These are phyloP conservation scores for Petrocephalus sullivani DNA, from an alignment of 2,797 vertebrate genomes.

Conservation along the genomic window DNA sequence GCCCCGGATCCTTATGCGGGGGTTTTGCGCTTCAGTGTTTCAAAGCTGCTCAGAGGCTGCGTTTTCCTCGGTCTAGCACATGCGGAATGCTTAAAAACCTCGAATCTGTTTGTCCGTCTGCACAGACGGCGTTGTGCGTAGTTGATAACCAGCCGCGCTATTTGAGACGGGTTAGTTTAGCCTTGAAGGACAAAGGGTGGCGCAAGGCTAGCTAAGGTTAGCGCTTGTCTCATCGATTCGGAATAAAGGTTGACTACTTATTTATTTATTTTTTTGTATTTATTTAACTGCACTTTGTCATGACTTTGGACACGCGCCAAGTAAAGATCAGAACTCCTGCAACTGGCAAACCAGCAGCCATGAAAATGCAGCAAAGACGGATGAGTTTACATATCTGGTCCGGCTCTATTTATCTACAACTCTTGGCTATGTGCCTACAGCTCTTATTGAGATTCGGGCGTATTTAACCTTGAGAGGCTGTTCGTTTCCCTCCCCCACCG, in stretches of 20 bases:
- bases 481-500: constrained; percentile 5
- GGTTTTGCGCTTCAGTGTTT: background rate
- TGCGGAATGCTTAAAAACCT: background rate
- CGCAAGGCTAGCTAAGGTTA: constrained; percentile 1
- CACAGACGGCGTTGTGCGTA: background rate
- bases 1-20: background rate
- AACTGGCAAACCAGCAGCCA: constrained; percentile 45
- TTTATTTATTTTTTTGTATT: background rate
- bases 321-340: constrained; percentile 38
- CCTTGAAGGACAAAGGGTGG: background rate
- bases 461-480: constrained; percentile 64
- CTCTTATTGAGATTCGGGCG: constrained; percentile 52
- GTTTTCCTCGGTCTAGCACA: background rate
- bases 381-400: constrained; percentile 61
- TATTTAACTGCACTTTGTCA: background rate
- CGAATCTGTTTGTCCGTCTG: background rate
- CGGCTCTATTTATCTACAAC: constrained; percentile 55
- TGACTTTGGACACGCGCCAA: constrained; percentile 40
- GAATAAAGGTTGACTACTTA: background rate
- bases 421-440: constrained; percentile 50
- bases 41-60: background rate
- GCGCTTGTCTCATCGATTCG: background rate
- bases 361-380: constrained; percentile 54
- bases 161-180: background rate
- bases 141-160: background rate